Percentiles rank a stretch among this genome's conserved stretches.
Evolutionary conservation across 1,140 invertebrate species (phyloP).

Genomic region (Charaxes varanes): DNA sequence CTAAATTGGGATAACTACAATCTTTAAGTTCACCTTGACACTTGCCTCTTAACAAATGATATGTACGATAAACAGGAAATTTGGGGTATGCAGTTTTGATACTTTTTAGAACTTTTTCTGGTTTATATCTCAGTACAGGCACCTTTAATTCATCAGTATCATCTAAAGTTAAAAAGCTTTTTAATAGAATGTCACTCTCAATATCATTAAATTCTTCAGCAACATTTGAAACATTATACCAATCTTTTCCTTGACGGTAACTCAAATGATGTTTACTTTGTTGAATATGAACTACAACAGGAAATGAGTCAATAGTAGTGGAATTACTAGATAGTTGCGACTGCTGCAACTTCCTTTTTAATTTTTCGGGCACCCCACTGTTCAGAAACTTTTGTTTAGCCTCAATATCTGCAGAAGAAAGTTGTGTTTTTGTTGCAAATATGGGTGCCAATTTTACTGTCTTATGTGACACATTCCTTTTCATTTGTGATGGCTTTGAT

Average conservation of each 20-base stretch:
- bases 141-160: conserved; percentile 17
- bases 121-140: conserved; percentile 16
- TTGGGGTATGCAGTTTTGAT: conserved; percentile 71
- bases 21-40: conserved; percentile 49
- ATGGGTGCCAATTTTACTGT: conserved; percentile 74
- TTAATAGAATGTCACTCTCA: conserved; percentile 1
- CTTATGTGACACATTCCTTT: too few relatives aligned
- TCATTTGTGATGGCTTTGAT: too few relatives aligned
- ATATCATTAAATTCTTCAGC: conserved; percentile 8
- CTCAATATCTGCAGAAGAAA: conserved; percentile 66
- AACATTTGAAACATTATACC: conserved; percentile 2
- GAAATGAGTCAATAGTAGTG: conserved; percentile 63
- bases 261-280: conserved; percentile 17
- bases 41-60: conserved; percentile 64
- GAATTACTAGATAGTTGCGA: conserved; percentile 53
- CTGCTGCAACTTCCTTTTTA: conserved; percentile 70
- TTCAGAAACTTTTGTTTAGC: conserved; percentile 77
- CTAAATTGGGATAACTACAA: conserved; percentile 35
- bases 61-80: conserved; percentile 74
- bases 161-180: conserved; percentile 7
- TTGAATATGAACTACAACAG: conserved; percentile 72
- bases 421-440: conserved; percentile 74
- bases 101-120: conserved; percentile 41
- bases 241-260: conserved; percentile 6
- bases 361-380: conserved; percentile 75